phyloP scores from a whole-genome alignment of 1,140 invertebrate genomes.

The Drosophila mayri region DNA sequence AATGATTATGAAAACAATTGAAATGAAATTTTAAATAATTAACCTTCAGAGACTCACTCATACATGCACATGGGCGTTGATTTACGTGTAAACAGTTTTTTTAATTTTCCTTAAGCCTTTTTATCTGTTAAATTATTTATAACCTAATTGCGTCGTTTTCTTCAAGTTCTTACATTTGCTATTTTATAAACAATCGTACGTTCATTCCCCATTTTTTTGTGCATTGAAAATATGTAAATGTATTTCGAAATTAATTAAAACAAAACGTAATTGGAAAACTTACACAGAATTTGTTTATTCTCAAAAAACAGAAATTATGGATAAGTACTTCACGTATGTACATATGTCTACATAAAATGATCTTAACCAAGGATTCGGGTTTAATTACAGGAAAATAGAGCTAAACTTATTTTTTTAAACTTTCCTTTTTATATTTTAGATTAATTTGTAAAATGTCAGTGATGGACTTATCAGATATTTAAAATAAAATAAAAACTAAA shows the following conservation, averaged over 20 bases:
- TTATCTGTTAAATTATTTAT: constrained; percentile 51
- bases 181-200: constrained; percentile 31
- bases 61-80: constrained; percentile 19
- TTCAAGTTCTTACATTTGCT: constrained; percentile 17
- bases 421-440: too few species aligned
- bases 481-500: neutral
- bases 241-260: constrained; percentile 63
- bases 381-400: neutral
- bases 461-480: neutral
- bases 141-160: constrained; percentile 29
- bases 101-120: constrained; percentile 47
- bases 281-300: neutral
- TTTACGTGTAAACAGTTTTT: constrained; percentile 32
- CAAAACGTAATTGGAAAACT: constrained; percentile 31
- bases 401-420: neutral
- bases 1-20: constrained; percentile 42
- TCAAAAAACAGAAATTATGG: too few species aligned
- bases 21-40: constrained; percentile 48
- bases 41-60: constrained; percentile 17
- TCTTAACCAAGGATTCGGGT: neutral
- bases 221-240: constrained; percentile 68
- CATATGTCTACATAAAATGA: neutral
- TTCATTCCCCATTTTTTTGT: constrained; percentile 54
- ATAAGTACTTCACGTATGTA: too few species aligned
- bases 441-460: neutral